These are phyloP conservation scores for Clarias fuscus DNA, from an alignment of 2,797 vertebrate species.

Conservation along the genomic window DNA sequence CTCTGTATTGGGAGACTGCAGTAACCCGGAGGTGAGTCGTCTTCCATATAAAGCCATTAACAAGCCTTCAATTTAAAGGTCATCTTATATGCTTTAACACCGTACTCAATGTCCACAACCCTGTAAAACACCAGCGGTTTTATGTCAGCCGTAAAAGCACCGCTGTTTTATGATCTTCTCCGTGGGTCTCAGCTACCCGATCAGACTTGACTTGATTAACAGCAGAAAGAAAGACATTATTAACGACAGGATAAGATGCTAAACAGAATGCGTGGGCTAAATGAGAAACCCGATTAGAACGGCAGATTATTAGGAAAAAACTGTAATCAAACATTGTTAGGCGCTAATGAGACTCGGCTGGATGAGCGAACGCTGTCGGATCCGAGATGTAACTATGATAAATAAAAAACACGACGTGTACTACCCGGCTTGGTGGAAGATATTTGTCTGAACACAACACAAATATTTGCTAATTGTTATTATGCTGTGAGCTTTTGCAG, in stretches of 20 bases:
- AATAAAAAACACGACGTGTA: not conserved
- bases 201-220: slow-evolving; percentile 41
- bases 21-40: not conserved
- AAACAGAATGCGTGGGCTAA: slow-evolving; percentile 22
- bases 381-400: not conserved
- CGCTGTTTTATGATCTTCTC: slow-evolving; percentile 40
- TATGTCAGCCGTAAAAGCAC: slow-evolving; percentile 40
- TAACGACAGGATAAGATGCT: slow-evolving; percentile 42
- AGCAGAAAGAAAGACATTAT: slow-evolving; percentile 42
- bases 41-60: slow-evolving; percentile 40
- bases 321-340: slow-evolving; percentile 38
- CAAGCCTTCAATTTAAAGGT: slow-evolving; percentile 34
- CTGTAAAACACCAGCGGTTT: slow-evolving; percentile 41
- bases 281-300: slow-evolving; percentile 32
- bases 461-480: not conserved
- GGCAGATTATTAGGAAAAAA: slow-evolving; percentile 33
- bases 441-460: not conserved
- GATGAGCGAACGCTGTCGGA: not conserved
- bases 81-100: slow-evolving; percentile 25
- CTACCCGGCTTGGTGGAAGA: not conserved
- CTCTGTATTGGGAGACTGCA: not conserved
- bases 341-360: not conserved
- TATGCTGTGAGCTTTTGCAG: not conserved
- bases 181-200: not conserved
- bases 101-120: slow-evolving; percentile 30